Conservation (phyloP, 2,113 vertebrate genomes). For the Phaethornis superciliosus region DNA sequence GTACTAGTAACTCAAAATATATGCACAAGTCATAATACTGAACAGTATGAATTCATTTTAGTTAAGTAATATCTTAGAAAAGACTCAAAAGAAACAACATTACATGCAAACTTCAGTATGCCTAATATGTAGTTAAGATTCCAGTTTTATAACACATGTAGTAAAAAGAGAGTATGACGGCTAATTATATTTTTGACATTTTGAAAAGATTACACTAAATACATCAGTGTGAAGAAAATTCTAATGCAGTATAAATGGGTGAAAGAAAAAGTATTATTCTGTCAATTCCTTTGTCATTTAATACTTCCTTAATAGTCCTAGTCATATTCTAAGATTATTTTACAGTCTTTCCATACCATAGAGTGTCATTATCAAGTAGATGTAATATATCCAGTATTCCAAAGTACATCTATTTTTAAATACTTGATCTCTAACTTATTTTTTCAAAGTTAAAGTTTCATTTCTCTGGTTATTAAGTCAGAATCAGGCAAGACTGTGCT, state of each 20-base stretch:
- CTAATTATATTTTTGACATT: constrained; percentile 42
- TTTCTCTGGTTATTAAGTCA: background rate
- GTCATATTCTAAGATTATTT: background rate
- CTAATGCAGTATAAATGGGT: background rate
- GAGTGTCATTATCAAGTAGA: background rate
- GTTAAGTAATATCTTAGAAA: background rate
- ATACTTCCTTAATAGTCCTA: background rate
- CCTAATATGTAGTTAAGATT: background rate
- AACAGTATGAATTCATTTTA: background rate
- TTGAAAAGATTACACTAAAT: constrained; percentile 36
- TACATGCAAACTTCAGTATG: background rate
- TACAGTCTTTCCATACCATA: background rate
- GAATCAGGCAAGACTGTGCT: background rate
- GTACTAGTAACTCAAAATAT: background rate
- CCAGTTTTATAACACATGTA: background rate
- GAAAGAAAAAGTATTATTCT: constrained; percentile 4
- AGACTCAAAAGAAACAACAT: background rate
- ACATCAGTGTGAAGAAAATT: constrained; percentile 9
- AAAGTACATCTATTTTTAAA: constrained; percentile 15
- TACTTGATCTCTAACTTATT: constrained; percentile 21
- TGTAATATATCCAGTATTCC: background rate
- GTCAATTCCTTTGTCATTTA: background rate
- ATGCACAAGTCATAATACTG: background rate
- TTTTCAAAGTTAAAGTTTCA: background rate
- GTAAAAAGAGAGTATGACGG: background rate